Evolutionary conservation across 2,113 vertebrate genomes (phyloP).

Genomic region (Poicephalus gulielmi): DNA sequence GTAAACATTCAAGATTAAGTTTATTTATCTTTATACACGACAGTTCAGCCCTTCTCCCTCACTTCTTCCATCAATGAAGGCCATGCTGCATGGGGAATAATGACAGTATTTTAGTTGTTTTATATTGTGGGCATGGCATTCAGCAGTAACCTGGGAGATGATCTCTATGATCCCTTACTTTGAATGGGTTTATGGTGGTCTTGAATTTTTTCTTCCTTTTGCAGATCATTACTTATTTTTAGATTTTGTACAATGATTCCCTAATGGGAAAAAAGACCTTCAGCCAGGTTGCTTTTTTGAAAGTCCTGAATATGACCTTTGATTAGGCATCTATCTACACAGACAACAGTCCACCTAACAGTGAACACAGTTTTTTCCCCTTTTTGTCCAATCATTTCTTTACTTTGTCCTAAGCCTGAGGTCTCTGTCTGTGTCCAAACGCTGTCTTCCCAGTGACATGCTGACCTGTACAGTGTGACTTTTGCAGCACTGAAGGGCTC

Average conservation of each 20-base stretch:
- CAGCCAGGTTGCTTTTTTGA: neutral
- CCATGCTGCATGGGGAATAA: fast-evolving
- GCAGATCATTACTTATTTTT: fast-evolving
- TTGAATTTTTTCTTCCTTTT: neutral
- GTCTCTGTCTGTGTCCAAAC: neutral
- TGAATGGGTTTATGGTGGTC: neutral
- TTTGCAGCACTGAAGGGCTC: neutral
- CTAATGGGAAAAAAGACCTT: neutral
- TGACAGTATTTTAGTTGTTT: neutral
- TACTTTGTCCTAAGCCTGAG: neutral
- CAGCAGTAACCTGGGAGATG: neutral
- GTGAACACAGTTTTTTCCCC: fast-evolving
- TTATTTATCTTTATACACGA: neutral
- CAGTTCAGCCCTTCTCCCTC: neutral
- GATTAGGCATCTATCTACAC: neutral
- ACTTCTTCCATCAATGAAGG: neutral
- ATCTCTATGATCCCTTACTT: neutral
- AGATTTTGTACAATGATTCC: neutral
- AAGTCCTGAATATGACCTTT: neutral
- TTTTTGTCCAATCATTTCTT: neutral
- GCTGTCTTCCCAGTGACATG: neutral
- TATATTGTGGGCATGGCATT: neutral
- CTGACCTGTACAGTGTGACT: neutral
- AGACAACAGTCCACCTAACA: neutral
- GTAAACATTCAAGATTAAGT: neutral